Base-by-base conservation (phyloP, 2,797 vertebrate genomes). In the Galaxias olidus region DNA sequence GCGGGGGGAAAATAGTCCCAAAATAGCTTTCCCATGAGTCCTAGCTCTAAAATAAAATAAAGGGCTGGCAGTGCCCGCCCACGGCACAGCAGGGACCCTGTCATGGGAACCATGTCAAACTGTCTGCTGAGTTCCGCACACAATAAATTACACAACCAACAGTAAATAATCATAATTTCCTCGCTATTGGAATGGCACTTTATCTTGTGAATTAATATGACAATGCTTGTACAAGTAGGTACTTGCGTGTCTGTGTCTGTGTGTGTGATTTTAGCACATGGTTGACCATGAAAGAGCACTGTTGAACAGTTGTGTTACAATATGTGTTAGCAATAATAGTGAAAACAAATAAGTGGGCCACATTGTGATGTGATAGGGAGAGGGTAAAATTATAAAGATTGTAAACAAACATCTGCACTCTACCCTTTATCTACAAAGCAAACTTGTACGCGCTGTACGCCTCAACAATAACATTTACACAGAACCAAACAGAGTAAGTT, bases 21-120 rank as follows among this genome's bases (percentile, higher is more conserved):
- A 65, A 93, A 92, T 91, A 93, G 87, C 88, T 92, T 93, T 93
- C 91, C 90, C 92, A 93, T 92, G 92, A 92, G 91, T 84, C 87
- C 87, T 77, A 77, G 75, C 83, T 88, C 86, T 80, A 91, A 93
- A 92, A 90, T 91, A 92, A 92, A 85, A 82, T 73, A 64, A 69
- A 81, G 79, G 80, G 75, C 74, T 85, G 83, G 79, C 81, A 84
- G 84, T 79, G 83, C 81, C 85, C 83, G 73, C 89, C 89, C 87
- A 83, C 75, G 40, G 54, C 81, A 61, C 75, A 84, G 79, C 74
- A 84, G 84, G 73, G 79, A 82, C 83, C 81, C 82, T 79, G 87
- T 88, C 91, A 90, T 93, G 92, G 90, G 92, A 93, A 93, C 90
- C 80, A 66, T 76, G 81, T 76, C 77, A 13, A 84, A 71, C 83